Percentiles rank a stretch among this genome's conserved stretches.
Evolutionary conservation across 2,888 invertebrate species (phyloP).

Genomic region (Parnassius orleans): DNA sequence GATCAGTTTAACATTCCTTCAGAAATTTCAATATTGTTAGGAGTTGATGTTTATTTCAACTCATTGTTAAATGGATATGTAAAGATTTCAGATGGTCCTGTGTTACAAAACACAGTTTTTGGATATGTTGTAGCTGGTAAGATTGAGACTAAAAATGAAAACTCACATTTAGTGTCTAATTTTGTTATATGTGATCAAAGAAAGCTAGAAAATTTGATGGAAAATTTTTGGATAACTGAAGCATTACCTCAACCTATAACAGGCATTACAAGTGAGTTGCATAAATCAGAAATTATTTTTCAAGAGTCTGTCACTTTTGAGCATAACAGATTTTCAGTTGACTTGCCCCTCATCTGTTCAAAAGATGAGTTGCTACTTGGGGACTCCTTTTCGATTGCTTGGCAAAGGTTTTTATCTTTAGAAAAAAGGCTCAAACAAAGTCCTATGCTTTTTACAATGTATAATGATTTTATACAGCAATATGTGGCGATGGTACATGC

Average conservation of each 20-base stretch:
- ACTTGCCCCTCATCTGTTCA: slow-evolving; percentile 16
- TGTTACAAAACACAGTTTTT: not conserved
- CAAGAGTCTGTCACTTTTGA: too few species aligned
- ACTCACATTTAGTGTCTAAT: slow-evolving; percentile 18
- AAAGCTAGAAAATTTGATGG: slow-evolving; percentile 31
- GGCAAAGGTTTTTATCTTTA: slow-evolving; percentile 28
- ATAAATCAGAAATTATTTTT: slow-evolving; percentile 23
- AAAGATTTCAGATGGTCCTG: too few species aligned
- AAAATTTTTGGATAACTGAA: slow-evolving; percentile 33
- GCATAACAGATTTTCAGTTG: slow-evolving; percentile 26
- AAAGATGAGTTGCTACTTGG: slow-evolving; percentile 25
- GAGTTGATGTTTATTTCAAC: too few species aligned
- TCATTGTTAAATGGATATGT: too few species aligned
- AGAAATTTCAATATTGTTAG: too few species aligned
- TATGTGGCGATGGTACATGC: slow-evolving; percentile 11
- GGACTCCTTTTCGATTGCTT: slow-evolving; percentile 28
- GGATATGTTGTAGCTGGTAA: not conserved
- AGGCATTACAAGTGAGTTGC: slow-evolving; percentile 8
- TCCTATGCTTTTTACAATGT: slow-evolving; percentile 5
- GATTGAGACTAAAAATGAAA: not conserved
- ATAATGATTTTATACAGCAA: slow-evolving; percentile 18
- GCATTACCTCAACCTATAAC: slow-evolving; percentile 24
- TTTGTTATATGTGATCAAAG: slow-evolving; percentile 20
- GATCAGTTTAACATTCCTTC: too few species aligned
- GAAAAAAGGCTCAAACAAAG: slow-evolving; percentile 24